Evolutionary conservation across 2,888 invertebrate genomes (phyloP).

Genomic region (Mesorhabditis belari): DNA sequence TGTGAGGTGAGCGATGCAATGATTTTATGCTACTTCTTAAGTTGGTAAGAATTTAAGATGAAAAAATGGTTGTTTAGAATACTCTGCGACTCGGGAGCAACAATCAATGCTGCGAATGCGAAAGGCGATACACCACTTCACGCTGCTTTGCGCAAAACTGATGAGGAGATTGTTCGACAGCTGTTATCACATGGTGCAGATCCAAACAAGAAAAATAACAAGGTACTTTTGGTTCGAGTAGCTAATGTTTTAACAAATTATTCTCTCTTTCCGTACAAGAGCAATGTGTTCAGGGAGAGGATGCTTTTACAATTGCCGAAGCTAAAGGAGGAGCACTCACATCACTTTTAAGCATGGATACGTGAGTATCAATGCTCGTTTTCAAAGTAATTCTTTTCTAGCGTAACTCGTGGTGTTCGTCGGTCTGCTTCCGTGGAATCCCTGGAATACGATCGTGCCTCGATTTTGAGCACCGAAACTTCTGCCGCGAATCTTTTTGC

Average conservation of each 20-base stretch:
- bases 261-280: neutral
- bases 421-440: constrained; percentile 29
- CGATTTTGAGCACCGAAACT: constrained; percentile 33
- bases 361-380: constrained; percentile 1
- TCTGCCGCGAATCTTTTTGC: constrained; percentile 20
- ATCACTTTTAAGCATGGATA: constrained; percentile 23
- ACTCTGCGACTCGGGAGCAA: constrained; percentile 60
- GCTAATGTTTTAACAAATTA: no score
- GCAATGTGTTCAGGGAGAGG: constrained; percentile 18
- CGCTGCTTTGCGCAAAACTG: constrained; percentile 62
- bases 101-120: constrained; percentile 61
- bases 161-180: constrained; percentile 60
- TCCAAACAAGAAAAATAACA: constrained; percentile 49
- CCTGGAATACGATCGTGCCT: constrained; percentile 29
- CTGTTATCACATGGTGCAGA: constrained; percentile 62
- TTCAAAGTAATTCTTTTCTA: constrained; percentile 1
- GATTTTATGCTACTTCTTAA: neutral
- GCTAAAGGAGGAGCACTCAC: constrained; percentile 16
- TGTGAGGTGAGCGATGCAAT: constrained; percentile 57
- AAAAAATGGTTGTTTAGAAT: constrained; percentile 18
- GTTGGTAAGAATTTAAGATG: neutral
- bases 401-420: constrained; percentile 26
- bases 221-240: no score
- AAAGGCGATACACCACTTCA: constrained; percentile 64
- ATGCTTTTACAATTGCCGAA: constrained; percentile 31